phyloP scores from a whole-genome alignment of 35 echinoderm and acorn worm species.

The Antedon bifida region DNA sequence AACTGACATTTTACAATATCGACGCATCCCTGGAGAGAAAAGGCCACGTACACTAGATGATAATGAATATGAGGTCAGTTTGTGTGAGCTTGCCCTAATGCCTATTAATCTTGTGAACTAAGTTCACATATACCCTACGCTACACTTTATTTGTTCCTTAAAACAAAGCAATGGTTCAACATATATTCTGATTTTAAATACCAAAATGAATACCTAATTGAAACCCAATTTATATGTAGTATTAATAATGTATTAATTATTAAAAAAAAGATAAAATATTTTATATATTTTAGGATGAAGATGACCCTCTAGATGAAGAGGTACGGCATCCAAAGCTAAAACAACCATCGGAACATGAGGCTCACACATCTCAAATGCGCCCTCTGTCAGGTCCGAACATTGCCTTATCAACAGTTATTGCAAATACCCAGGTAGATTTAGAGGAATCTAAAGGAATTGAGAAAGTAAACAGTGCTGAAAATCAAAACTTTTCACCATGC shows the following conservation, averaged over 20 bases:
- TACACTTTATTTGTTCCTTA: too few species aligned
- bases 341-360: neutral
- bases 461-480: neutral
- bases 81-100: neutral
- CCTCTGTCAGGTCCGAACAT: neutral
- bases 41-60: constrained; percentile 28
- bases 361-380: neutral
- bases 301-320: neutral
- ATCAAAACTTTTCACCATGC: neutral
- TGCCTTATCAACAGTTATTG: neutral
- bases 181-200: too few species aligned
- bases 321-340: neutral
- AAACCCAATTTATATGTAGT: too few species aligned
- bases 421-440: neutral
- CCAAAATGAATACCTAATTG: too few species aligned
- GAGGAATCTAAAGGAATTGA: neutral
- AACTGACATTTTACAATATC: constrained; percentile 17
- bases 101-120: neutral
- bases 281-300: neutral
- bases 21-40: constrained; percentile 35
- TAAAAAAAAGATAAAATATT: too few species aligned
- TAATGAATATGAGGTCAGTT: constrained; percentile 27
- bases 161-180: too few species aligned
- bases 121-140: too few species aligned
- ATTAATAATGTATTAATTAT: too few species aligned